Conservation (phyloP, 1,140 invertebrate species). For the Ostrea edulis region DNA sequence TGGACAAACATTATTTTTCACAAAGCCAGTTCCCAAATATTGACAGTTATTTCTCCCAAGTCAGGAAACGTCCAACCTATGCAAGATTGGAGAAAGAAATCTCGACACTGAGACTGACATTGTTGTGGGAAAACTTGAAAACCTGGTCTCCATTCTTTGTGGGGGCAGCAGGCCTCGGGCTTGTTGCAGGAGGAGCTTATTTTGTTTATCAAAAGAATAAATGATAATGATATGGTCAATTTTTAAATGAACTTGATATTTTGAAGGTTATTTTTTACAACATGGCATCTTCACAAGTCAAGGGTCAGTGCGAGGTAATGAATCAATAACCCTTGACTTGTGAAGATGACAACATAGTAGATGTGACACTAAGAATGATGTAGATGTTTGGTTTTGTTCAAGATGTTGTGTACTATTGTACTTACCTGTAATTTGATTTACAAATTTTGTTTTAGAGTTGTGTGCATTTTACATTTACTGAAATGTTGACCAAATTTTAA, state of each 20-base stretch:
- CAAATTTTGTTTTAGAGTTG: neutral
- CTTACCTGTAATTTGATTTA: neutral
- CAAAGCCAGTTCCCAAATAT: constrained; percentile 83
- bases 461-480: neutral
- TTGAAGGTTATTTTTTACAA: too few relatives aligned
- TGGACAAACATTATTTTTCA: constrained; percentile 85
- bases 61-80: constrained; percentile 84
- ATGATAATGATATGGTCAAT: neutral
- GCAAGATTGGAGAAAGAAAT: constrained; percentile 73
- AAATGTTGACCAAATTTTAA: neutral
- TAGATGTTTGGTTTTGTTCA: neutral
- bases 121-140: constrained; percentile 68
- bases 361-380: neutral
- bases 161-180: constrained; percentile 53
- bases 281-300: too few relatives aligned
- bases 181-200: constrained; percentile 51
- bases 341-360: too few relatives aligned
- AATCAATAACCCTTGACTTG: too few relatives aligned
- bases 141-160: constrained; percentile 61
- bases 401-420: neutral
- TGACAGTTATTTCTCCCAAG: constrained; percentile 84
- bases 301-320: too few relatives aligned
- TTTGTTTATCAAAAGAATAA: constrained; percentile 55
- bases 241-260: neutral
- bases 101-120: constrained; percentile 60